A percentile compares a stretch with the other conserved stretches of the same genome.
Evolutionary conservation across 2,888 invertebrate species (phyloP).

Genomic region (Gortyna flavago): DNA sequence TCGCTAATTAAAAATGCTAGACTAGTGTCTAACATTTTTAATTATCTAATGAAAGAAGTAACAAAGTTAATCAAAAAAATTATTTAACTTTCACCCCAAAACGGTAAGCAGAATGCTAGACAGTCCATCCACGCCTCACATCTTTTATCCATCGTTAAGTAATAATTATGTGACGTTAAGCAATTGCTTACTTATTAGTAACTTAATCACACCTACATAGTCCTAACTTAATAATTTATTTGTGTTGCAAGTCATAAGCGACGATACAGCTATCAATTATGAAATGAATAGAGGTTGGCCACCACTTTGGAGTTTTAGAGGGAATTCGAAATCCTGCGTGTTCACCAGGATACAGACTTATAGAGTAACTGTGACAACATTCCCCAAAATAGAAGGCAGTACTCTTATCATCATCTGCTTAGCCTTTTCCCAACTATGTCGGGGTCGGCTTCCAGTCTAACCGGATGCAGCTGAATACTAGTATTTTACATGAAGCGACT

Average conservation of each 20-base stretch:
- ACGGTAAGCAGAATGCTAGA: constrained; percentile 14
- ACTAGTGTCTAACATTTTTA: neutral
- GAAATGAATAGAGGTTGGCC: neutral
- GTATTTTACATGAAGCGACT: no score
- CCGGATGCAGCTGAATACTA: no score
- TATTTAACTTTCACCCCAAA: constrained; percentile 39
- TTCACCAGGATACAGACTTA: neutral
- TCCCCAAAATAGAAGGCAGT: neutral
- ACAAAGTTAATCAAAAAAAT: neutral
- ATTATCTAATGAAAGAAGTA: neutral
- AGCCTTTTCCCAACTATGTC: no score
- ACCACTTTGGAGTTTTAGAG: neutral
- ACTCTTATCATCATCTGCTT: no score
- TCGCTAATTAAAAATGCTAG: no score
- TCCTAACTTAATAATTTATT: constrained; percentile 44
- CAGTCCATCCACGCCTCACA: constrained; percentile 22
- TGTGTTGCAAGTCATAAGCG: constrained; percentile 52
- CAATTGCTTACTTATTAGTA: constrained; percentile 58
- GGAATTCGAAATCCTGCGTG: neutral
- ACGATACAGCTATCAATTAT: constrained; percentile 4
- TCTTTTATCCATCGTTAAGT: constrained; percentile 23
- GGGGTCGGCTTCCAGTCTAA: no score
- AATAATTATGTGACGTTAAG: constrained; percentile 51
- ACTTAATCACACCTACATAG: constrained; percentile 62
- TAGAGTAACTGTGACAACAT: neutral